A percentile compares a stretch with the other conserved stretches of the same genome.
Evolutionary conservation across 1,140 invertebrate genomes (phyloP).

Genomic region (Drosophila sturtevanti): DNA sequence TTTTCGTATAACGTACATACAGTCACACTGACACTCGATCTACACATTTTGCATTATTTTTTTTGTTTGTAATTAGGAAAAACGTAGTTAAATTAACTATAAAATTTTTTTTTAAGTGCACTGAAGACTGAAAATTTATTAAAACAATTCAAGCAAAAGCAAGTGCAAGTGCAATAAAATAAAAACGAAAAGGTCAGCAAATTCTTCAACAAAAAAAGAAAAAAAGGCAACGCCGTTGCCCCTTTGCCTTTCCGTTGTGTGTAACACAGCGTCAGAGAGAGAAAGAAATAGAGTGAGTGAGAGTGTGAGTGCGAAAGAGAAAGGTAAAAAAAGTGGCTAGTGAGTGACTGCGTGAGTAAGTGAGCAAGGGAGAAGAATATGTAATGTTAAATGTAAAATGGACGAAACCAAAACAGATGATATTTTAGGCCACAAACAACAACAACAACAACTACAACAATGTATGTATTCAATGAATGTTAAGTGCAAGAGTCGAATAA

Average conservation of each 20-base stretch:
- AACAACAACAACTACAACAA: conserved; percentile 42
- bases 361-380: not conserved
- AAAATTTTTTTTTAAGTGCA: conserved; percentile 29
- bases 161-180: conserved; percentile 68
- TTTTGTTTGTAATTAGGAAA: conserved; percentile 32
- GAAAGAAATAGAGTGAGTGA: not conserved
- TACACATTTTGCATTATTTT: conserved; percentile 9
- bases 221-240: conserved; percentile 33
- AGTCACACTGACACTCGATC: conserved; percentile 2
- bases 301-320: not conserved
- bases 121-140: conserved; percentile 21
- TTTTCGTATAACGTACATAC: not conserved
- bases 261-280: conserved; percentile 19
- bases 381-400: conserved; percentile 16
- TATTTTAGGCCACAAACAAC: conserved; percentile 32
- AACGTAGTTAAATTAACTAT: conserved; percentile 43
- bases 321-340: not conserved
- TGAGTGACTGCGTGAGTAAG: not conserved
- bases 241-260: conserved; percentile 29
- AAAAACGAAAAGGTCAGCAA: conserved; percentile 4
- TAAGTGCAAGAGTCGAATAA: conserved; percentile 55
- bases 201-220: conserved; percentile 18
- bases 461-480: conserved; percentile 73
- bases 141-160: conserved; percentile 57
- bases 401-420: conserved; percentile 19